Conservation (phyloP, 2,113 vertebrate species). For the Catagonus wagneri region DNA sequence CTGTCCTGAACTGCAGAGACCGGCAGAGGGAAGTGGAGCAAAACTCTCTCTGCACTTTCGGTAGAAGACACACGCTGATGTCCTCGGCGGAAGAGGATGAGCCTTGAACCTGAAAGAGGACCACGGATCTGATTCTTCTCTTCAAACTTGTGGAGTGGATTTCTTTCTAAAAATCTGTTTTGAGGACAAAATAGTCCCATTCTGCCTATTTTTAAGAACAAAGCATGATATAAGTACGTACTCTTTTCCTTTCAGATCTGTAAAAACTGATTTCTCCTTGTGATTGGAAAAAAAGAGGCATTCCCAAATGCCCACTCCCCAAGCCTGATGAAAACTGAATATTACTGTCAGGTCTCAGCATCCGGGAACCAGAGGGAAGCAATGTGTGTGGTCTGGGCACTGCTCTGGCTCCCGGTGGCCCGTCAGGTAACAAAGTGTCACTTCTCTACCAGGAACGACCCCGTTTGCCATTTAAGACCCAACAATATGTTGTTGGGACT, state of each 20-base stretch:
- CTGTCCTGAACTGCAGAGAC: neutral
- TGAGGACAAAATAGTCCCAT: neutral
- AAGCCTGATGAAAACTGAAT: neutral
- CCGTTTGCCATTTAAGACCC: neutral
- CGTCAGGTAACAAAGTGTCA: fast-evolving
- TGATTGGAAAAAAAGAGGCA: neutral
- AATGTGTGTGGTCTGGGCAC: fast-evolving
- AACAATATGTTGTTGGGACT: fast-evolving
- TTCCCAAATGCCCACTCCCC: neutral
- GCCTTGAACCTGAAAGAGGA: neutral
- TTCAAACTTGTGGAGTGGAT: neutral
- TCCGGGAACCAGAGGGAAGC: neutral
- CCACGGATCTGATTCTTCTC: neutral
- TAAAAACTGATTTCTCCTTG: neutral
- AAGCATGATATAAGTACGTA: neutral
- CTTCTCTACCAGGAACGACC: fast-evolving
- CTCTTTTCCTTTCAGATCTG: neutral
- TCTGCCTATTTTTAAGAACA: neutral
- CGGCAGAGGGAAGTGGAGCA: fast-evolving
- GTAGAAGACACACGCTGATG: neutral
- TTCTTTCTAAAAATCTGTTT: neutral
- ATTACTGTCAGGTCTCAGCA: neutral
- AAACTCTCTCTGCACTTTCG: neutral
- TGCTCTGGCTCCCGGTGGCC: fast-evolving
- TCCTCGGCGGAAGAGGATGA: neutral